Base-by-base conservation (phyloP, 1,140 invertebrate species). In the Drosophila baimaii region DNA sequence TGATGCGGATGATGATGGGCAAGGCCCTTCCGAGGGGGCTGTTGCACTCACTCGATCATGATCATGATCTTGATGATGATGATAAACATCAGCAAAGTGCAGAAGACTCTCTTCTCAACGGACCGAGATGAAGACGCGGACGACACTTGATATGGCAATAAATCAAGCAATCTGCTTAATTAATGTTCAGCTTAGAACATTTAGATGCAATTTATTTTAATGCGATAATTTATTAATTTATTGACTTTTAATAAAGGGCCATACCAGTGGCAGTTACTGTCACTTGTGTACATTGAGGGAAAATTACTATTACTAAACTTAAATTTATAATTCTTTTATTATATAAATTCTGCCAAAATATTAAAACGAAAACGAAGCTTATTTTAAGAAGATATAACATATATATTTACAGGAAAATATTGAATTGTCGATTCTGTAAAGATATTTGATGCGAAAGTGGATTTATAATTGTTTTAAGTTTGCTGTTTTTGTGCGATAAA, bases 141-240 rank as follows among this genome's bases (percentile, higher is more conserved):
- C 76, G 90, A 89, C 90, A 91, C 90, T 91, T 90, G 90, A 91
- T 91, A 90, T 79, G 90, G 77, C 90, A 89, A 91, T 91, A 91
- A 91, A 91, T 91, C 90, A 91, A 90, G 88, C 90, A 91, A 91
- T 91, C 90, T 91, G 75, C 81, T 91, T 91, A 91, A 91, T 91
- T 91, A 91, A 91, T 90, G 90, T 91, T 81, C 81, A 91, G 81
- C 90, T 86, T 90, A 90, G 90, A 91, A 91, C 90, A 90, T 91
- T 91, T 91, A 91, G 83, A 84, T 91, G 90, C 90, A 82, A 90
- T 91, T 91, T 90, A 90, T 90, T 91, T 91, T 91, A 91, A 91
- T 90, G 73, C 83, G 83, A 91, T 91, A 91, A 90, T 91, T 91
- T 91, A 91, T 91, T 91, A 91, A 91, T 91, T 91, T 91, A 91